Base-by-base conservation (phyloP, 2,888 invertebrate species). In the Hyles lineata region DNA sequence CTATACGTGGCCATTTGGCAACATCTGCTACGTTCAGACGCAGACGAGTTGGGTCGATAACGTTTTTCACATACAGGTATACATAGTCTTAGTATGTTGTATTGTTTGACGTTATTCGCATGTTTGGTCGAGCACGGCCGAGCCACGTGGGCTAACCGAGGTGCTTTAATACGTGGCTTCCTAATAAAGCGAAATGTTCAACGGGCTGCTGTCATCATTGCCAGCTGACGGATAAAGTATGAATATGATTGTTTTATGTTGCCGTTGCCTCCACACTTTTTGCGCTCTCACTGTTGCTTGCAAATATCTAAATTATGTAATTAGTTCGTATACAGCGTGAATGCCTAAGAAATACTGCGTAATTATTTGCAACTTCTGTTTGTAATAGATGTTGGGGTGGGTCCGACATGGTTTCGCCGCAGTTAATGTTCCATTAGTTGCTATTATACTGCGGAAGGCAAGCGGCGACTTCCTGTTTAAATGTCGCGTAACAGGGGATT, bases 151-250 rank as follows among this genome's bases (percentile, higher is more conserved):
- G 85, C 84, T 82, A 80, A 77, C 77, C 77, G 83, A 78, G 83
- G 79, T 82, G 82, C 83, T 85, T 85, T 93, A 93, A 93, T 93
- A 86, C 85, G 92, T 86, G 83, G 89, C 92, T 91, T 93, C 93
- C 93, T 93, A 89, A 93, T 93, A 92, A 92, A 92, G 86, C 79
- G 80, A 82, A 83, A 84, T 84, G 83, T 82, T 84, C 82, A 80
- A 80, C 79, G 77, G 77, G 73, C 76, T 83, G 80, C 81, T 80
- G 78, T 81, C 83, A 79, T 82, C 82, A 82, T 79, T 82, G 82
- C 82, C 77, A 82, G 55, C 70, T 55, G 82, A 79, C 80, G 77
- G 75, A 81, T 82, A 78, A 81, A 82, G 78, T 82, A 79, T 75
- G 74, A 78, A 79, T 82, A 76, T 8, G 72, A 81, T 82, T 84